phyloP scores from a whole-genome alignment of 1,140 invertebrate genomes.

The Sycophila sp. region DNA sequence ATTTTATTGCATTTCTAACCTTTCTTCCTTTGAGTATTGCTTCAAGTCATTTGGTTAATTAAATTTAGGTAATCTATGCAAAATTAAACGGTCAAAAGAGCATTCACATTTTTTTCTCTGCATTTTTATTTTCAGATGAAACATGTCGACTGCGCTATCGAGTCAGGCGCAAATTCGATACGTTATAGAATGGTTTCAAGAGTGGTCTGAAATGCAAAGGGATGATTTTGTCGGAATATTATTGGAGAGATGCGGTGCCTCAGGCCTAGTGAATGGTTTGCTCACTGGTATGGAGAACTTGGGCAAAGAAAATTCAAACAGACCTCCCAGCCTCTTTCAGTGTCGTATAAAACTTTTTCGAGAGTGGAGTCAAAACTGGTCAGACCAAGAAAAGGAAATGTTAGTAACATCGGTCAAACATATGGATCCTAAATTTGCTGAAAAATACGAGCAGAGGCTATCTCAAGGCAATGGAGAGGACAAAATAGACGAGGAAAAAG shows the following conservation, averaged over 20 bases:
- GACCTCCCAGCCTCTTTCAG: slow-evolving; percentile 87
- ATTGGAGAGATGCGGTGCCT: slow-evolving; percentile 72
- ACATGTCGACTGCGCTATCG: slow-evolving; percentile 65
- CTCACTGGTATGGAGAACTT: slow-evolving; percentile 75
- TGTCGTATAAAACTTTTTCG: slow-evolving; percentile 88
- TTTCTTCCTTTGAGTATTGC: neutral
- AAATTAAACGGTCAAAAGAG: neutral
- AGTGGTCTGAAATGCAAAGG: slow-evolving; percentile 88
- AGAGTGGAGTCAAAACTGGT: slow-evolving; percentile 88
- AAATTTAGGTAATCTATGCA: slow-evolving; percentile 12
- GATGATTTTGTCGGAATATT: slow-evolving; percentile 84
- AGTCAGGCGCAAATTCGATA: slow-evolving; percentile 81
- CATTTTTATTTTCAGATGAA: slow-evolving; percentile 43
- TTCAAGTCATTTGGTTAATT: too few relatives aligned
- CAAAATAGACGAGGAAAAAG: slow-evolving; percentile 22
- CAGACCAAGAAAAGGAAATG: slow-evolving; percentile 76
- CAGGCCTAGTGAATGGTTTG: slow-evolving; percentile 77
- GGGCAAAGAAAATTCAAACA: slow-evolving; percentile 69
- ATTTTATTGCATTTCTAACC: slow-evolving; percentile 26
- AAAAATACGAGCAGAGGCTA: slow-evolving; percentile 74
- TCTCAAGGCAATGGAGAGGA: slow-evolving; percentile 50
- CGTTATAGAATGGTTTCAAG: slow-evolving; percentile 86
- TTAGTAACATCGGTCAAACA: slow-evolving; percentile 76
- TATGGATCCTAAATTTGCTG: slow-evolving; percentile 76
- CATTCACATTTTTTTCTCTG: neutral